Evolutionary conservation across 2,888 invertebrate species (phyloP).

Genomic region (Melanotus villosus): DNA sequence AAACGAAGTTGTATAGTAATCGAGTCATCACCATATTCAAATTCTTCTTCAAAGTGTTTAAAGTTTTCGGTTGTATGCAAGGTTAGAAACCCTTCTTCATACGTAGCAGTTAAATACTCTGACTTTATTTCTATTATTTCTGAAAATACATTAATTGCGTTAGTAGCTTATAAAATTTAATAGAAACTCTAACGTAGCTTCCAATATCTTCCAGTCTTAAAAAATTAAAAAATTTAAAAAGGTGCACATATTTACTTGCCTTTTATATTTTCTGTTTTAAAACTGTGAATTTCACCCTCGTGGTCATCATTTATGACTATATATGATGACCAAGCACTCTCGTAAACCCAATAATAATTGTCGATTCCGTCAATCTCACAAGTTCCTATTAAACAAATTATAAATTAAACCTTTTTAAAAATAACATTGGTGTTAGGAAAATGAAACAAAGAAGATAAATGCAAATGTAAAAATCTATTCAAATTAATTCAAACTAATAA

Average conservation of each 20-base stretch:
- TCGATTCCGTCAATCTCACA: slow-evolving; percentile 1
- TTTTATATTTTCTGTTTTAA: not conserved
- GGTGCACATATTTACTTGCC: slow-evolving; percentile 2
- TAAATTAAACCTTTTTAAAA: too few species aligned
- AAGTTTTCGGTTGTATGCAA: slow-evolving; percentile 13
- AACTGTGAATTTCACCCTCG: not conserved
- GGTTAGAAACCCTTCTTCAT: not conserved
- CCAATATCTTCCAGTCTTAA: too few species aligned
- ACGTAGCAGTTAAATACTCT: not conserved
- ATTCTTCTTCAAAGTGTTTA: slow-evolving; percentile 22
- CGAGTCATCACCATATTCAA: not conserved
- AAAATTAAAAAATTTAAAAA: too few species aligned
- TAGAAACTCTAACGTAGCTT: too few species aligned
- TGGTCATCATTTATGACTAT: not conserved
- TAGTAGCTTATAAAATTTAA: too few species aligned
- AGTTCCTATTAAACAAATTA: not conserved
- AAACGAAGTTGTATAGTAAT: not conserved
- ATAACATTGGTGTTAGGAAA: too few species aligned
- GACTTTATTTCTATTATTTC: not conserved
- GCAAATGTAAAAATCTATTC: too few species aligned
- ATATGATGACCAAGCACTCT: too few species aligned
- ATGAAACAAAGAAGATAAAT: too few species aligned
- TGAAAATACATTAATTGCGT: too few species aligned
- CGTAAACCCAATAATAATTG: not conserved
- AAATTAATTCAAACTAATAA: too few species aligned